Base-by-base conservation (phyloP, 1,140 invertebrate species). In the Drosophila subpulchrella region DNA sequence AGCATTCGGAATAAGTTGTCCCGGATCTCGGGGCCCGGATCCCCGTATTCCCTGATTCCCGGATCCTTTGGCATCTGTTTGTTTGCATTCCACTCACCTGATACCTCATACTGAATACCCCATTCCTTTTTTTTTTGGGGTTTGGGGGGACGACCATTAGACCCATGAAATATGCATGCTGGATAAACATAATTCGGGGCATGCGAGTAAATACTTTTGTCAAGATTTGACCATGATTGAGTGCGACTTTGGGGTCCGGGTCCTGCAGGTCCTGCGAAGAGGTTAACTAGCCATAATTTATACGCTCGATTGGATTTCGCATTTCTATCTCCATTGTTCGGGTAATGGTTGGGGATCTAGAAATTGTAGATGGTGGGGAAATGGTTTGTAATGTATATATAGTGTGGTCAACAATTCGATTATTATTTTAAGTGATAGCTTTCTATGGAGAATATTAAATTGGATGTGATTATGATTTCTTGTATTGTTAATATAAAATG, bases 171-270 rank as follows among this genome's bases (percentile, higher is more conserved):
- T 89, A 89, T 89, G 84, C 84, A 89, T 80, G 73, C 67, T 36
- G 81, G 73, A 88, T 89, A 89, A 89, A 89, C 81, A 89, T 89
- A 89, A 89, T 84, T 75, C 77, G 68, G 83, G 55, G 50, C 74
- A 84, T 70, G 77, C 53, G 81, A 80, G 81, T 81, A 84, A 81
- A 84, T 85, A 81, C 78, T 81, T 85, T 85, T 81, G 75, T 81
- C 78, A 80, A 75, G 78, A 81, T 75, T 81, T 84, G 81, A 81
- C 81, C 82, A 86, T 81, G 81, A 81, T 84, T 86, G 82, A 85
- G 81, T 86, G 82, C 62, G 60, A 83, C 72, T 57, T 51, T 39
- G 11, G 42, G 55, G 27, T 27, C 27, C 27, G 3, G 57, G 32
- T 46, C 38, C 50, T 38, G 24, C 15, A 44, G 57, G 60, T 67